Percentiles rank a stretch among this genome's conserved stretches.
phyloP scores from a whole-genome alignment of 2,888 invertebrate genomes.

The Muscina levida region DNA sequence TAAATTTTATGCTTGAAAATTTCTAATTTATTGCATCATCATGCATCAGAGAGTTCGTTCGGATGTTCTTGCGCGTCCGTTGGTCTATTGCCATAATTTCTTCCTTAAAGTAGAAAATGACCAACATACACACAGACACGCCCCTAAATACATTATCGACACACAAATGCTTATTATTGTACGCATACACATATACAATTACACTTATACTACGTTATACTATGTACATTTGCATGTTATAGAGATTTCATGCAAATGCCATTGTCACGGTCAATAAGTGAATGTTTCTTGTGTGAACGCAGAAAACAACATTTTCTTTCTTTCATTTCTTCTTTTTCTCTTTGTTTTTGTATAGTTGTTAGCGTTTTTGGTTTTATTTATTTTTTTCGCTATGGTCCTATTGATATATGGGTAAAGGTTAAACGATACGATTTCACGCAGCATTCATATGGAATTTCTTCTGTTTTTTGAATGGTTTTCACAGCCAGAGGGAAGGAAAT shows the following conservation, averaged over 20 bases:
- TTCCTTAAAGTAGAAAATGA: not conserved
- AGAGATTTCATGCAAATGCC: conserved; percentile 56
- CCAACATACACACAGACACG: conserved; percentile 1
- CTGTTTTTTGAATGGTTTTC: not conserved
- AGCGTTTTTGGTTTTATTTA: not conserved
- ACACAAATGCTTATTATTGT: not conserved
- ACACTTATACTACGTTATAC: too few species aligned
- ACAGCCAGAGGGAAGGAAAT: too few species aligned
- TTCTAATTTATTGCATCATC: conserved; percentile 39
- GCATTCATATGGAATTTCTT: not conserved
- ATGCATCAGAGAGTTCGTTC: conserved; percentile 10
- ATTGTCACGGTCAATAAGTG: conserved; percentile 65
- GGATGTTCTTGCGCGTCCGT: too few species aligned
- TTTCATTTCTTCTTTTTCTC: not conserved
- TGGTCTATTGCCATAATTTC: not conserved
- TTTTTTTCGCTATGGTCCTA: not conserved
- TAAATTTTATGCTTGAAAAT: conserved; percentile 23
- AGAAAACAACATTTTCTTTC: conserved; percentile 1
- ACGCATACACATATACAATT: not conserved
- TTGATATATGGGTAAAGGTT: conserved; percentile 49
- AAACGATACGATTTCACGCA: not conserved
- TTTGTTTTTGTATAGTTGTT: not conserved
- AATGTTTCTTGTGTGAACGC: conserved; percentile 48
- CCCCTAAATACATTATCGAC: not conserved
- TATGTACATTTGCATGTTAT: not conserved